Base-by-base conservation (phyloP, 1,140 invertebrate species). In the Brachystomella parvula region DNA sequence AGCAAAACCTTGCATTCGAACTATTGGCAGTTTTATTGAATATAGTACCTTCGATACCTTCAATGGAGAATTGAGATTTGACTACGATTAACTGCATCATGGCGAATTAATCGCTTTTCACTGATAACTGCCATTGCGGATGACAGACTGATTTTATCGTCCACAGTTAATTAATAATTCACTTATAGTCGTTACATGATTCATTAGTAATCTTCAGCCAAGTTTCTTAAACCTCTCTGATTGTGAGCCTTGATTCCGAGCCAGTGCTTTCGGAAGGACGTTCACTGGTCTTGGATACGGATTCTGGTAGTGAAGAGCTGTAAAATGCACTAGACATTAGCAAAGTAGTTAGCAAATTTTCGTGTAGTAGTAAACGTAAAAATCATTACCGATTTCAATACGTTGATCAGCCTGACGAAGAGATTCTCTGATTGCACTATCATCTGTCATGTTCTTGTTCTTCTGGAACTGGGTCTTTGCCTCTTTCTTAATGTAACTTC, bases 201-300 rank as follows among this genome's bases (percentile, higher is more conserved):
- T n/a, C n/a, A n/a, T n/a, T n/a, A n/a, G n/a, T n/a, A n/a, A n/a
- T n/a, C n/a, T n/a, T n/a, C n/a, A 53, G 49, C 49, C 21, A 12
- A 53, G 24, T 53, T 53, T 53, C 12, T 53, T 26, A 24, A 53
- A 53, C 3, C 49, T 9, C 6, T 53, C 24, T 19, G 9, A 6
- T 17, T 24, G 12, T 53, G 49, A 17, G 9, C 74, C 73, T 47
- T 70, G 60, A 24, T 47, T 61, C 24, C 61, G 67, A 9, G 71
- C 70, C 32, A 69, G 64, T 6, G 73, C 33, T 28, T 61, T 61
- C 19, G 72, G 72, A 29, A 70, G 72, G 0, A 75, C 60, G 58
- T 75, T 74, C 1, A 75, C 72, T 1, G 74, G 74, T 26, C 73
- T 28, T 30, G 74, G 74, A 57, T 74, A 75, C 24, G 74, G 74